Evolutionary conservation across 1,140 invertebrate species (phyloP).

Genomic region (Leguminivora glycinivorella): DNA sequence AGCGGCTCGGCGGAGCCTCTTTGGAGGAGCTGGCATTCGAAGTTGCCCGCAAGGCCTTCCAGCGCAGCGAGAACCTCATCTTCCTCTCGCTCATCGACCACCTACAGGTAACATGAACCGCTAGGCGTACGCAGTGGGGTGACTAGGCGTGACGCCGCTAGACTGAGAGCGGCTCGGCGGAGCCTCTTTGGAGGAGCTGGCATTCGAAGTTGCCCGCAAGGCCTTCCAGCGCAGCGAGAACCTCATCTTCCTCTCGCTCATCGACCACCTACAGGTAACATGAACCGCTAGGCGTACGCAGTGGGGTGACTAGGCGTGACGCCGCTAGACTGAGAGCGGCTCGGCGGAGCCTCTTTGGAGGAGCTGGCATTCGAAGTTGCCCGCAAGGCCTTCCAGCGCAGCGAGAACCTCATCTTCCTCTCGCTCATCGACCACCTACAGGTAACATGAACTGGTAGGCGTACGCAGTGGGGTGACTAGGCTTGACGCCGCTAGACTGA

Average conservation of each 20-base stretch:
- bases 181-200: conserved; percentile 90
- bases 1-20: conserved; percentile 90
- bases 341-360: conserved; percentile 92
- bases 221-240: conserved; percentile 92
- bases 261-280: conserved; percentile 88
- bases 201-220: conserved; percentile 92
- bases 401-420: conserved; percentile 88
- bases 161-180: conserved; percentile 96
- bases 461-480: conserved; percentile 95
- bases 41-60: conserved; percentile 93
- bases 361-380: conserved; percentile 92
- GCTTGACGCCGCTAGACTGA: conserved; percentile 96
- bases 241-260: conserved; percentile 87
- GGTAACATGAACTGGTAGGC: no score
- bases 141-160: conserved; percentile 92
- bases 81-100: conserved; percentile 89
- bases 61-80: conserved; percentile 87
- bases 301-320: conserved; percentile 97
- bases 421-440: conserved; percentile 88
- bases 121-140: conserved; percentile 97
- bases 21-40: conserved; percentile 92
- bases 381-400: conserved; percentile 90
- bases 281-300: conserved; percentile 95
- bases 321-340: conserved; percentile 93
- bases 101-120: conserved; percentile 87